Percentiles rank a stretch among this genome's conserved stretches.
These are phyloP conservation scores for Holocentrus rufus DNA, from an alignment of 2,797 vertebrate species.

Conservation along the genomic window DNA sequence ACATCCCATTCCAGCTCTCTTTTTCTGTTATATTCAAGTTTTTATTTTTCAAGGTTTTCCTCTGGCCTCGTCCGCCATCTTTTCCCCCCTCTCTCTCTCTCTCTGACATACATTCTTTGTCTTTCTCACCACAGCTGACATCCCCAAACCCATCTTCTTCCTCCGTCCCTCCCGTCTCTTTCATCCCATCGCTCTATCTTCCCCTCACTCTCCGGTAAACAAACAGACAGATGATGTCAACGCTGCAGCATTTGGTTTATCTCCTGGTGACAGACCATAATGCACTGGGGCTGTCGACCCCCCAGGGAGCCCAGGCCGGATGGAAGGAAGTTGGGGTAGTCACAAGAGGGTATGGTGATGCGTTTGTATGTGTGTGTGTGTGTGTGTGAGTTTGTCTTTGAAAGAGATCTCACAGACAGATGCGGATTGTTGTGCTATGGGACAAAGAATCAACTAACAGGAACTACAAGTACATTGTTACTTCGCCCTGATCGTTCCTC, in stretches of 20 bases:
- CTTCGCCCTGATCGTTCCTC: neutral
- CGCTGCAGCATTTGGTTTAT: conserved; percentile 71
- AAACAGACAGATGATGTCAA: conserved; percentile 73
- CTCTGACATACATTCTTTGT: neutral
- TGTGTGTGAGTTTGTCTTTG: conserved; percentile 19
- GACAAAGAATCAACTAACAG: conserved; percentile 6
- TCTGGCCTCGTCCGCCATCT: neutral
- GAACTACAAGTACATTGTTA: neutral
- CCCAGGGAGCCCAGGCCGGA: conserved; percentile 45
- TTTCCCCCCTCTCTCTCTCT: conserved; percentile 12
- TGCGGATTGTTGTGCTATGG: neutral
- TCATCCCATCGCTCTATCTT: conserved; percentile 12
- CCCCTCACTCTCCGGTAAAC: conserved; percentile 42
- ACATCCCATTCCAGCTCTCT: conserved; percentile 33
- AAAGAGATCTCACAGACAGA: neutral
- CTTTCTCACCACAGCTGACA: neutral
- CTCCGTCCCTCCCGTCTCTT: conserved; percentile 8
- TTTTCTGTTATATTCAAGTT: neutral
- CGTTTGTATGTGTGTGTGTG: conserved; percentile 17
- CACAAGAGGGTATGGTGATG: conserved; percentile 28
- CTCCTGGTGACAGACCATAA: conserved; percentile 66
- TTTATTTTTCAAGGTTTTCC: neutral
- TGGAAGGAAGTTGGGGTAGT: conserved; percentile 58
- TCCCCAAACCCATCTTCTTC: conserved; percentile 5
- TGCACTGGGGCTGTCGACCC: conserved; percentile 51